Evolutionary conservation across 1,140 invertebrate species (phyloP), one percentile per base, ranked within the genome.

Genomic region (Drosophila truncata): DNA sequence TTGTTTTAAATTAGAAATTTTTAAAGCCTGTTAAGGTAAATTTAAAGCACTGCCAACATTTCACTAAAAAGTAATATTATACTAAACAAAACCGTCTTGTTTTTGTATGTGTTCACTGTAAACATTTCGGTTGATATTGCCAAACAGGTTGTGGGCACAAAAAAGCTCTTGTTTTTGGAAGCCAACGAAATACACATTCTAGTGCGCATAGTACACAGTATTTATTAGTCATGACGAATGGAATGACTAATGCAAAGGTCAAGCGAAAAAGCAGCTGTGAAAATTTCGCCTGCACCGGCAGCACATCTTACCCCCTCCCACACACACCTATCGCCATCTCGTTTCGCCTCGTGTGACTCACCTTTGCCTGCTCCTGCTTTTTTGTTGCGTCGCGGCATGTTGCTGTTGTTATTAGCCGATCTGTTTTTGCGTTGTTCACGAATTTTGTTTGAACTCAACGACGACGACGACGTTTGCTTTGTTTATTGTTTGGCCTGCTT

Each of bases 301-400:
- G 10, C 35, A 41, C 44, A 16, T 57, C 4, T 37, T 23, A 57
- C 5, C 35, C 46, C 29, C 55, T 41, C 42, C 42, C 49, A 42
- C 66, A 57, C 66, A 57, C 35, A 54, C 11, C 14, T 35, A 37
- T 54, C 41, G 33, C 20, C 52, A 37, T 65, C 6, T 39, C 14
- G 59, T 60, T 74, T 10, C 33, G 57, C 9, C 57, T 62, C 14
- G 14, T 50, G 54, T 88, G 77, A 88, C 91, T 92, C 77, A 92
- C 91, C 91, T 92, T 92, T 92, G 69, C 84, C 91, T 57, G 63
- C 61, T 80, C 70, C 66, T 44, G 82, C 54, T 79, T 91, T 92
- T 39, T 92, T 92, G 75, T 92, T 92, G 57, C 91, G 91, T 66
- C 91, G 82, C 80, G 91, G 82, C 91, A 92, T 92, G 25, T 55